Conservation (phyloP, 2,797 vertebrate genomes). For the Cryptoprocta ferox region DNA sequence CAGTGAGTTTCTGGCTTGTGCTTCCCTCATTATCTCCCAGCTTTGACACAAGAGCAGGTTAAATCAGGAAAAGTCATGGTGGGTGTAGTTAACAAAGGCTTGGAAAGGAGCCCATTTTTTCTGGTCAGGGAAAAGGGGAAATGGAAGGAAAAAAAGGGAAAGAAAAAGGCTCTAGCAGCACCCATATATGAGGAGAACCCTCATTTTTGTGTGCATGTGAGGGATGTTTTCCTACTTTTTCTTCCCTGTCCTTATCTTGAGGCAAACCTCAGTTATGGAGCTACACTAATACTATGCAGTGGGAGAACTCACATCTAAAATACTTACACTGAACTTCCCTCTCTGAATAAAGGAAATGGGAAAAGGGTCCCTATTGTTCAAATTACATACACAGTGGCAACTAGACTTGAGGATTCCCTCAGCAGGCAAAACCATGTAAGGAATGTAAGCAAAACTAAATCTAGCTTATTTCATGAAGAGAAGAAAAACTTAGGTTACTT, state of each 20-base stretch:
- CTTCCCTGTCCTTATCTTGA: not conserved
- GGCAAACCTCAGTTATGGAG: not conserved
- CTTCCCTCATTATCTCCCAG: not conserved
- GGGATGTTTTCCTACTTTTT: not conserved
- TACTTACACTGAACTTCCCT: not conserved
- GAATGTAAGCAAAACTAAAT: not conserved
- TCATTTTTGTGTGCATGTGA: not conserved
- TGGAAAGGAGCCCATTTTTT: not conserved
- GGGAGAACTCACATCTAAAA: not conserved
- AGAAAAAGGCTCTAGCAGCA: not conserved
- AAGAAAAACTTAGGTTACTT: not conserved
- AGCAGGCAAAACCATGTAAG: not conserved
- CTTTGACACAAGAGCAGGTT: not conserved
- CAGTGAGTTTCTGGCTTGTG: not conserved
- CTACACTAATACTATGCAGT: not conserved
- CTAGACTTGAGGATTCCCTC: not conserved
- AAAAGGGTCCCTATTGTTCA: not conserved
- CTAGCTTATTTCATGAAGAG: not conserved
- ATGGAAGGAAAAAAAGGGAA: not conserved
- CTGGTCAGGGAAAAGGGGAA: not conserved
- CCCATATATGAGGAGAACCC: rapidly evolving
- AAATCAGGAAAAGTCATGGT: not conserved
- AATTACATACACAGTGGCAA: not conserved
- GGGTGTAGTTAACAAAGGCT: not conserved
- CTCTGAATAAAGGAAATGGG: not conserved